phyloP scores from a whole-genome alignment of 2,113 vertebrate species.

The Pterocles orientalis region DNA sequence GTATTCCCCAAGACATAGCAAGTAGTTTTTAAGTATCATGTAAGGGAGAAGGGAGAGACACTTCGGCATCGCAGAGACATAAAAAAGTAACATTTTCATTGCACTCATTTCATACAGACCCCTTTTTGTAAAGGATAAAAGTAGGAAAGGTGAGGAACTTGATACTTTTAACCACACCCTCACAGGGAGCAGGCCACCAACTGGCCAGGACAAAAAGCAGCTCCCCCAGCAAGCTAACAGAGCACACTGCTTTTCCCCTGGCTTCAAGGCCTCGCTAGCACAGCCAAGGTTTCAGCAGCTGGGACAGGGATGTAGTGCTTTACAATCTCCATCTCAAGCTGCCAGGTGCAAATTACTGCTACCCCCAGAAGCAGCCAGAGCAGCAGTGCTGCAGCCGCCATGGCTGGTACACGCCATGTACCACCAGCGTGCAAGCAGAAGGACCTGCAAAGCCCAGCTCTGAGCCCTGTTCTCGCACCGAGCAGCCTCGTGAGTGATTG shows the following conservation, averaged over 20 bases:
- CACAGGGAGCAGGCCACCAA: neutral
- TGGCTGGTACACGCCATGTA: too few species aligned
- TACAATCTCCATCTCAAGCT: neutral
- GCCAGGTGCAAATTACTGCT: neutral
- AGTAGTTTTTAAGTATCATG: neutral
- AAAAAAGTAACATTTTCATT: neutral
- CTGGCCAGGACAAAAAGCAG: neutral
- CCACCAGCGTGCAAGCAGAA: neutral
- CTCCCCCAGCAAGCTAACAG: neutral
- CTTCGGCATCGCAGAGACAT: neutral
- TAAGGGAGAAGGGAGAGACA: neutral
- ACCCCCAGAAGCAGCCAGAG: neutral
- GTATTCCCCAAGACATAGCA: neutral
- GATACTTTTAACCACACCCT: neutral
- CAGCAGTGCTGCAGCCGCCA: neutral
- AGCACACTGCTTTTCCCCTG: rapidly evolving
- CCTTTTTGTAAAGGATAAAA: neutral
- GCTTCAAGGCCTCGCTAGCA: neutral
- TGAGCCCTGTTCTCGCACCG: rapidly evolving
- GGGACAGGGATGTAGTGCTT: neutral
- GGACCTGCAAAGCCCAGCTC: neutral
- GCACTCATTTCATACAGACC: neutral
- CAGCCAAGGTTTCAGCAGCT: neutral
- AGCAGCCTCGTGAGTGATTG: neutral
- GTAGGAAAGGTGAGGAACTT: neutral